A percentile compares a stretch with the other conserved stretches of the same genome.
Evolutionary conservation across 2,113 vertebrate species (phyloP).

Genomic region (Oryctolagus cuniculus): mOryCun1.1 NC_091436.1:19372501-19373000

Average conservation of each 20-base stretch:
- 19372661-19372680: not conserved
- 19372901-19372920: not conserved
- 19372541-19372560: not conserved
- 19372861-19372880: not conserved
- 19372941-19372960: not conserved
- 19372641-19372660: not conserved
- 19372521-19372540: not conserved
- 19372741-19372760: not conserved
- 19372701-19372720: not conserved
- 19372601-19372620: not conserved
- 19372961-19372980: not conserved
- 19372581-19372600: not conserved
- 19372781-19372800: not conserved
- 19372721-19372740: not conserved
- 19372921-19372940: not conserved
- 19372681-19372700: not conserved
- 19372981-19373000: not conserved
- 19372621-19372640: not conserved
- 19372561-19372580: not conserved
- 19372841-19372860: slow-evolving; percentile 25
- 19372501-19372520: not conserved
- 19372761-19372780: not conserved
- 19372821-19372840: not conserved
- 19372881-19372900: not conserved
- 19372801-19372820: no score